Conservation (phyloP, 2,797 vertebrate genomes). For the Pelodytes ibericus region DNA sequence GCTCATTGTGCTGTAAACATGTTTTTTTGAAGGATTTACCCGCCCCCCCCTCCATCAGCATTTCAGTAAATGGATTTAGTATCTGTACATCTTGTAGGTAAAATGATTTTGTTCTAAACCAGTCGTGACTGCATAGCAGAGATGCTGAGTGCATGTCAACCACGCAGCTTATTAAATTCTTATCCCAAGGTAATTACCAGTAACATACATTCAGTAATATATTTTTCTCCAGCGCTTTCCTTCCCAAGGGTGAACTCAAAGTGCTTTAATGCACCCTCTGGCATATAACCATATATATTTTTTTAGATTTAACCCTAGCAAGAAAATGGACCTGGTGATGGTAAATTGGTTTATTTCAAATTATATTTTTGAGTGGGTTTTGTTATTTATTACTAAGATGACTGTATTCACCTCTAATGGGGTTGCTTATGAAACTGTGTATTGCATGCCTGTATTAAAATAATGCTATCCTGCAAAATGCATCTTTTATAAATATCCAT, state of each 20-base stretch:
- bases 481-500: no score
- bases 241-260: no score
- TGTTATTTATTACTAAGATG: no score
- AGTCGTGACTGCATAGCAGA: slow-evolving; percentile 11
- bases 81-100: neutral
- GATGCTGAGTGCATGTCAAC: slow-evolving; percentile 5
- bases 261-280: no score
- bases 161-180: neutral
- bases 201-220: no score
- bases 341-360: neutral
- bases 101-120: slow-evolving; percentile 3
- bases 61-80: slow-evolving; percentile 30
- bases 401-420: no score
- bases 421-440: no score
- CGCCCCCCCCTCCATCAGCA: neutral
- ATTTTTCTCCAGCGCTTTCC: no score
- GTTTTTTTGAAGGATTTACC: neutral
- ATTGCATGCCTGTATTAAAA: no score
- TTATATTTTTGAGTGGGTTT: no score
- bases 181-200: slow-evolving; percentile 1
- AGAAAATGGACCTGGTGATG: neutral
- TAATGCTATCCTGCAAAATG: no score
- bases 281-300: no score
- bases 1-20: slow-evolving; percentile 9
- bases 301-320: neutral